These are phyloP conservation scores for Uropetala carovei DNA, from an alignment of 2,888 invertebrate genomes.

Conservation along the genomic window DNA sequence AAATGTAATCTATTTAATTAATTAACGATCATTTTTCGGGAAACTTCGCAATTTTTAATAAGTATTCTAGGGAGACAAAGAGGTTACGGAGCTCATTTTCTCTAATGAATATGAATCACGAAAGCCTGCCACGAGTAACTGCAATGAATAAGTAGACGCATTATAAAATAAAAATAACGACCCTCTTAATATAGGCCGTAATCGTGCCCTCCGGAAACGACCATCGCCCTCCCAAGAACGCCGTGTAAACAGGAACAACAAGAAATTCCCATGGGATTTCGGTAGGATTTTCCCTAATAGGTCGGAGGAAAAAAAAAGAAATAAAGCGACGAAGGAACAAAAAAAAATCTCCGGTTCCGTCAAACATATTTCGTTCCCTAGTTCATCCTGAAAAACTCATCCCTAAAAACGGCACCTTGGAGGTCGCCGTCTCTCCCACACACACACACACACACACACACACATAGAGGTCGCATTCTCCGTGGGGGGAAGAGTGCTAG, in stretches of 20 bases:
- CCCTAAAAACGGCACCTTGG: not conserved
- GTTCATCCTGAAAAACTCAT: not conserved
- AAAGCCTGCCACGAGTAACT: not conserved
- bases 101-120: slow-evolving; percentile 7
- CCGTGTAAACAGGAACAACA: not conserved
- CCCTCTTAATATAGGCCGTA: not conserved
- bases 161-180: not conserved
- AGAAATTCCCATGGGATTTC: not conserved
- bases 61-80: not conserved
- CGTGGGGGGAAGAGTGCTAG: not conserved
- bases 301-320: too few relatives aligned
- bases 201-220: not conserved
- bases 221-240: not conserved
- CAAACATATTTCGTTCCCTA: not conserved
- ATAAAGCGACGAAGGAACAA: not conserved
- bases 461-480: too few relatives aligned
- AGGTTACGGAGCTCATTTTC: not conserved
- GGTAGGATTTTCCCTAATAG: not conserved
- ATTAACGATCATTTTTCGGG: not conserved
- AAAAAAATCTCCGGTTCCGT: not conserved
- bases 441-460: too few relatives aligned
- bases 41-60: not conserved
- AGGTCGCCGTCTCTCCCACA: not conserved
- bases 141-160: not conserved
- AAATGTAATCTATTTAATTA: not conserved